Evolutionary conservation across 2,113 vertebrate genomes (phyloP), one percentile per base, ranked within the genome.

Genomic region (Ia io): DNA sequence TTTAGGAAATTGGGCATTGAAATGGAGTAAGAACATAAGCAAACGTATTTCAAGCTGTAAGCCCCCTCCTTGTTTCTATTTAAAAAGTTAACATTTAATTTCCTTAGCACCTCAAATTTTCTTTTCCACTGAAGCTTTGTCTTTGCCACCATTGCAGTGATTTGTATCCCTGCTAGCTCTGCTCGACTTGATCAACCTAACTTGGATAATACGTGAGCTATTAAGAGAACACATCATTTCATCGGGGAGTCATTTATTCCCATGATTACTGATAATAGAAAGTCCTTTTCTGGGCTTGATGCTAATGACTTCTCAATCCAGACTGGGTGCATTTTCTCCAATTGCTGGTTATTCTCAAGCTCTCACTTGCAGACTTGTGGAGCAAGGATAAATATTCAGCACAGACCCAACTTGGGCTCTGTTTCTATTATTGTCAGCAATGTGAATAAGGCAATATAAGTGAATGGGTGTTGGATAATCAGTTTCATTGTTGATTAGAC

Each of bases 231-330:
- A 94, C 53, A 74, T 30, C 78, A 84, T 97, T 96, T 97, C 69
- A 90, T 82, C 83, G 67, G 63, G 69, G 61, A 70, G 59, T 40
- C 74, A 63, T 83, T 95, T 95, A 35, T 90, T 97, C 91, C 76
- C 97, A 84, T 49, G 73, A 49, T 83, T 28, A 90, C 49, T 90
- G 92, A 96, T 95, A 84, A 89, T 32, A 96, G 65, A 94, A 96
- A 95, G 74, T 9, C 90, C 95, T 96, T 87, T 69, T 44, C 44
- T 86, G 25, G 79, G 89, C 63, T 28, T 35, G 56, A 96, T 96
- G 73, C 16, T 96, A 95, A 96, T 92, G 93, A 76, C 91, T 96
- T 97, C 71, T 89, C 98, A 12, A 61, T 93, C 91, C 79, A 82
- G 28, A 93, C 63, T 73, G n/a, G 84, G 53, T 51, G 63, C 70